Conservation (phyloP, 1,140 invertebrate species). For the Brachionus manjavacas region DNA sequence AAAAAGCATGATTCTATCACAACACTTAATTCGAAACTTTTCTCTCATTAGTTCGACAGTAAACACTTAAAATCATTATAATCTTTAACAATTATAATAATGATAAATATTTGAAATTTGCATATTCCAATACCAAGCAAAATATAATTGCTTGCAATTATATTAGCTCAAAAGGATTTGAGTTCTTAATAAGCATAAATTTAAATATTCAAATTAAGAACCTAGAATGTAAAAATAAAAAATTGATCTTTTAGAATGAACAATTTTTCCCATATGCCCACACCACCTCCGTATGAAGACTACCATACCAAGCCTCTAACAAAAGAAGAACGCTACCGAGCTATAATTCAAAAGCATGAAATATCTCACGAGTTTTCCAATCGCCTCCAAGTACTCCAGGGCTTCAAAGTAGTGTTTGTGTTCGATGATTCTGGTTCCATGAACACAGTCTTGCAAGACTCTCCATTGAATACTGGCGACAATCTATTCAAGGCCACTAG, state of each 20-base stretch:
- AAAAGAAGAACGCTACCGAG: slow-evolving; percentile 23
- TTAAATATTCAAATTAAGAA: neutral
- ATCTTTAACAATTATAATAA: neutral
- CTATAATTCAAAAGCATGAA: slow-evolving; percentile 27
- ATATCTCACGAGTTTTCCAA: slow-evolving; percentile 14
- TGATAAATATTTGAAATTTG: neutral
- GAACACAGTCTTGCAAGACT: slow-evolving; percentile 34
- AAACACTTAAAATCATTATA: neutral
- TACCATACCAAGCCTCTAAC: neutral
- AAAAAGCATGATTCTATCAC: neutral
- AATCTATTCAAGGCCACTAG: slow-evolving; percentile 9
- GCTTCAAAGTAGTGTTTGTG: slow-evolving; percentile 33
- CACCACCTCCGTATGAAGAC: neutral
- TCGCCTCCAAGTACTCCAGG: slow-evolving; percentile 3
- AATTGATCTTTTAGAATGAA: neutral
- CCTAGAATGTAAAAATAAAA: neutral
- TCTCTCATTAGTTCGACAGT: neutral
- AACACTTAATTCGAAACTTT: neutral
- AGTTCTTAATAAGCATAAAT: neutral
- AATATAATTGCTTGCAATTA: neutral
- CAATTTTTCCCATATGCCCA: neutral
- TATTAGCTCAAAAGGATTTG: neutral
- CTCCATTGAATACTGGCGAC: slow-evolving; percentile 2
- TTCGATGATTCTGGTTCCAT: slow-evolving; percentile 40
- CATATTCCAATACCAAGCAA: neutral